phyloP scores from a whole-genome alignment of 2,888 invertebrate species.

The Synergus laeviventris region DNA sequence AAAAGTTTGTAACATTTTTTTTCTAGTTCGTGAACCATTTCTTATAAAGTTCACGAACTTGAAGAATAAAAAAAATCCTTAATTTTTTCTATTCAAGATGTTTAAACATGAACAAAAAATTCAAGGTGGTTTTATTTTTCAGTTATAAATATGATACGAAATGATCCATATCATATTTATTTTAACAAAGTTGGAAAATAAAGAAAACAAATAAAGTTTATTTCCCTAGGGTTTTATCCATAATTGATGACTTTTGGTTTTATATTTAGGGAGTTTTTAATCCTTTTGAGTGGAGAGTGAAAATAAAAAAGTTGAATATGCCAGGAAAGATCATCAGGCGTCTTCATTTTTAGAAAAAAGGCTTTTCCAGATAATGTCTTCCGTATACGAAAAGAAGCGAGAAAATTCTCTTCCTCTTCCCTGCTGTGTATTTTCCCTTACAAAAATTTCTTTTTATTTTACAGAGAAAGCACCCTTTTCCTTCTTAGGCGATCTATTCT shows the following conservation, averaged over 20 bases:
- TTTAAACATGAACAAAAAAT: too few relatives aligned
- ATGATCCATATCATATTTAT: too few relatives aligned
- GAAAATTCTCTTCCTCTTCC: conserved; percentile 43
- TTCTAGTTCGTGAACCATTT: too few relatives aligned
- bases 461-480: conserved; percentile 53
- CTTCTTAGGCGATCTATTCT: neutral
- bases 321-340: neutral
- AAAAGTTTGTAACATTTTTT: too few relatives aligned
- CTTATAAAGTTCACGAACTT: too few relatives aligned
- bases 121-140: too few relatives aligned
- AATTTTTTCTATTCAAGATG: too few relatives aligned
- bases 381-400: neutral
- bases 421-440: conserved; percentile 48
- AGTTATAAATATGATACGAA: too few relatives aligned
- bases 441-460: conserved; percentile 53
- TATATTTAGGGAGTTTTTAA: neutral
- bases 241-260: neutral
- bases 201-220: too few relatives aligned
- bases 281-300: neutral
- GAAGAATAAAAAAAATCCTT: too few relatives aligned
- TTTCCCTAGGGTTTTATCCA: neutral
- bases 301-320: neutral
- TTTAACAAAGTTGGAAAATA: too few relatives aligned
- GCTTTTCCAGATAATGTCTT: conserved; percentile 10
- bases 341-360: neutral